Evolutionary conservation across 1,140 invertebrate species (phyloP), one percentile per base, ranked within the genome.

Genomic region (Cydia pomonella): DNA sequence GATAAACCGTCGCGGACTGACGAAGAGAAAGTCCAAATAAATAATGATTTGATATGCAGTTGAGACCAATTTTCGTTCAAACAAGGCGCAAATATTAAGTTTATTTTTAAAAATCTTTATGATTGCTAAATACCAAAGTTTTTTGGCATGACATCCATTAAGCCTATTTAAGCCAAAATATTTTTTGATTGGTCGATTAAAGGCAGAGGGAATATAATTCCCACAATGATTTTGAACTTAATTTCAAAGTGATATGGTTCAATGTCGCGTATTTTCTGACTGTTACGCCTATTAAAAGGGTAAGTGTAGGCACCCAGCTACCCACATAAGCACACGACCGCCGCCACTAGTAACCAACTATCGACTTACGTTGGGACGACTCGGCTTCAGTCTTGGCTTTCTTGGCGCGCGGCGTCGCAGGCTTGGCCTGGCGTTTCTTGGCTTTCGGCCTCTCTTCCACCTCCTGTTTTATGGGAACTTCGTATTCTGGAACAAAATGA

Each of bases 351-450:
- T 78, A 83, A 76, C 29, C 77, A 84, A 80, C 73, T 79, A 82
- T 47, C 12, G 73, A 91, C 89, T 90, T 88, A 91, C 89, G 84
- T 88, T 90, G 89, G 0, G 88, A 83, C 0, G 83, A 72, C 50
- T 89, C 88, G 3, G 81, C 77, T 1, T 84, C 81, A 0, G 73
- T 25, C 75, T 88, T 88, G 0, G 82, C 23, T 72, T 89, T 88
- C 72, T 90, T 91, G 7, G 83, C 78, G 5, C 83, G 81, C 0
- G 89, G 85, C 0, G 84, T 83, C 6, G 80, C 79, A 0, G 88
- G 80, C 73, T 83, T 85, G 10, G 84, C 81, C 6, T 81, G 69
- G 9, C 89, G 83, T 62, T 89, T 90, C 66, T 83, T 87, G 0
- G 86, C 64, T 69, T 88, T 89, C 0, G 77, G 29, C 1, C 88